Conservation (phyloP, 2,797 vertebrate species). For the Phataginus tricuspis region DNA sequence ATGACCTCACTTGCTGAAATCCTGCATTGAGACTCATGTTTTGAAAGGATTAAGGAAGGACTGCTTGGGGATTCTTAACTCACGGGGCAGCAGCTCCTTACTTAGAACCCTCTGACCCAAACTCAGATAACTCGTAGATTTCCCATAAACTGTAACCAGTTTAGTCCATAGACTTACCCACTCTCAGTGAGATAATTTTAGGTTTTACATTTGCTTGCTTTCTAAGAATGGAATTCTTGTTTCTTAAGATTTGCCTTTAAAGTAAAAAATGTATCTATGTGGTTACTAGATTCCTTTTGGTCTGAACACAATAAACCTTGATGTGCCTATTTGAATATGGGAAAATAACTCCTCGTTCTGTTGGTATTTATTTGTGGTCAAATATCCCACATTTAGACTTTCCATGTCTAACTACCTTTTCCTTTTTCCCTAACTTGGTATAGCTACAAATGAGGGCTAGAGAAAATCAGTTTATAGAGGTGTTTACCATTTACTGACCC, state of each 20-base stretch:
- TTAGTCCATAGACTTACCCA: neutral
- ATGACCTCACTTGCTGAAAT: neutral
- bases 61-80: neutral
- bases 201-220: constrained; percentile 53
- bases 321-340: neutral
- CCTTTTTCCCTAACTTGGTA: constrained; percentile 11
- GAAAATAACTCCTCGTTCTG: constrained; percentile 40
- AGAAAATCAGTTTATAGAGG: constrained; percentile 27
- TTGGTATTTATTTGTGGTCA: constrained; percentile 45
- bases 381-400: neutral
- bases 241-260: neutral
- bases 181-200: neutral
- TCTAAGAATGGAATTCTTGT: constrained; percentile 39
- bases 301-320: constrained; percentile 4
- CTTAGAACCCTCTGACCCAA: neutral
- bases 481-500: neutral
- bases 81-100: neutral
- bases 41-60: neutral
- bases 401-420: constrained; percentile 5
- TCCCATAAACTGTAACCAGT: neutral
- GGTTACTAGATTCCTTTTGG: constrained; percentile 12
- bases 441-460: constrained; percentile 8
- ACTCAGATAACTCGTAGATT: constrained; percentile 20
- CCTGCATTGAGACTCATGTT: neutral
- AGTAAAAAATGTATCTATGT: neutral